Base-by-base conservation (phyloP, 2,113 vertebrate species). In the Vulpes ferrilata region DNA sequence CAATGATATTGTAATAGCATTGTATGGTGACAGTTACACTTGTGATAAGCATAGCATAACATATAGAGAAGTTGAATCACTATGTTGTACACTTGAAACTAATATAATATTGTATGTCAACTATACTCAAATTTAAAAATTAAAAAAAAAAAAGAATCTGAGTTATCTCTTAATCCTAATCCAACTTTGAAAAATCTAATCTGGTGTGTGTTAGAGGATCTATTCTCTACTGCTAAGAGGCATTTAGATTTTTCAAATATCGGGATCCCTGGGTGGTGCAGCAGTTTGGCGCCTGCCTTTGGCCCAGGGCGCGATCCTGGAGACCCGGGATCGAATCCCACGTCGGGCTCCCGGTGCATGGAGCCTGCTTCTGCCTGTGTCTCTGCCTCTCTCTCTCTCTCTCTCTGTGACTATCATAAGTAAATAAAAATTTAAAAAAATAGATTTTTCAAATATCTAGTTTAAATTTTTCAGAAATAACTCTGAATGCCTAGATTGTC, bases 131-230 rank as follows among this genome's bases (percentile, higher is more conserved):
- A 73, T 73, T 73, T 43, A 43, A 73, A 73, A 43, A 74, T 74
- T 12, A 25, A 43, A 25, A 32, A 32, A 32, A 32, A 43, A 74
- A 43, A 92, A 92, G 51, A 81, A 59, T 73, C 35, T 79, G 43
- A 94, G 30, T 92, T 20, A 62, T 60, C 78, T 71, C 69, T 51
- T 59, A 84, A 84, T 89, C 13, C 43, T 88, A 83, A 87, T 53
- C 32, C 78, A 96, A 48, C 62, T 90, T 27, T 79, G 35, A 93
- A 86, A 96, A 96, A 81, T 43, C 55, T 27, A 59, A 51, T 12
- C 22, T 59, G 20, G 7, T 85, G 27, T 96, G n/a, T 38, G 65
- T 90, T 53, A 89, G 38, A 84, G 38, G 32, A 32, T 83, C 51
- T 60, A 78, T 38, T 4, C 35, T 0, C 22, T 73, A 73, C n/a